Evolutionary conservation across 2,888 invertebrate species (phyloP).

Genomic region (Chymomyza procnemis): DNA sequence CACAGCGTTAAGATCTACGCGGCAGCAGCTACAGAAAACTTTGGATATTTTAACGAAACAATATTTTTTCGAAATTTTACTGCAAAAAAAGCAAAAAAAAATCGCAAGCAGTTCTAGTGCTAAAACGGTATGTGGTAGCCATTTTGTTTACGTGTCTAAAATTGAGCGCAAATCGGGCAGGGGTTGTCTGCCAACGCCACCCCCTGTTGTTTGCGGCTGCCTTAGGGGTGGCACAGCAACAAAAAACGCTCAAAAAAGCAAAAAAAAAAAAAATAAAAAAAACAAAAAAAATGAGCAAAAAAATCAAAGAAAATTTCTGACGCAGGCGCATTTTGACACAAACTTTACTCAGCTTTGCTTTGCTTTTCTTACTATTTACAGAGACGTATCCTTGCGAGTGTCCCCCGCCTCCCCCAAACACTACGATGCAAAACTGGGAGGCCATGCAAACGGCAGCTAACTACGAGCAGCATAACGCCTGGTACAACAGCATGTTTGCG

Average conservation of each 20-base stretch:
- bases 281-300: slow-evolving; percentile 25
- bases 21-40: slow-evolving; percentile 13
- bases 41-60: slow-evolving; percentile 36
- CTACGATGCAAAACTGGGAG: slow-evolving; percentile 77
- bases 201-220: not conserved
- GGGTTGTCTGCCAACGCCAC: slow-evolving; percentile 19
- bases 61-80: slow-evolving; percentile 33
- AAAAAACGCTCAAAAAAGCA: slow-evolving; percentile 37
- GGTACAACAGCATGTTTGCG: slow-evolving; percentile 77
- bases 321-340: slow-evolving; percentile 66
- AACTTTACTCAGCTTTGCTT: slow-evolving; percentile 3
- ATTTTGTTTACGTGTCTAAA: slow-evolving; percentile 34
- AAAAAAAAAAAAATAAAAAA: slow-evolving; percentile 32
- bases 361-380: slow-evolving; percentile 26
- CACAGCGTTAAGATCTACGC: slow-evolving; percentile 38
- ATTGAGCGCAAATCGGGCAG: slow-evolving; percentile 56
- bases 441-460: slow-evolving; percentile 71
- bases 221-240: slow-evolving; percentile 66
- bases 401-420: too few species aligned
- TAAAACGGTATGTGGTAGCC: slow-evolving; percentile 33
- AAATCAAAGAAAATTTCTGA: slow-evolving; percentile 51
- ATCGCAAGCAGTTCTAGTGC: slow-evolving; percentile 1
- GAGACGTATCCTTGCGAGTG: slow-evolving; percentile 17
- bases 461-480: slow-evolving; percentile 76
- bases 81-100: slow-evolving; percentile 12